phyloP scores from a whole-genome alignment of 2,113 vertebrate species.

The Kryptolebias marmoratus region DNA sequence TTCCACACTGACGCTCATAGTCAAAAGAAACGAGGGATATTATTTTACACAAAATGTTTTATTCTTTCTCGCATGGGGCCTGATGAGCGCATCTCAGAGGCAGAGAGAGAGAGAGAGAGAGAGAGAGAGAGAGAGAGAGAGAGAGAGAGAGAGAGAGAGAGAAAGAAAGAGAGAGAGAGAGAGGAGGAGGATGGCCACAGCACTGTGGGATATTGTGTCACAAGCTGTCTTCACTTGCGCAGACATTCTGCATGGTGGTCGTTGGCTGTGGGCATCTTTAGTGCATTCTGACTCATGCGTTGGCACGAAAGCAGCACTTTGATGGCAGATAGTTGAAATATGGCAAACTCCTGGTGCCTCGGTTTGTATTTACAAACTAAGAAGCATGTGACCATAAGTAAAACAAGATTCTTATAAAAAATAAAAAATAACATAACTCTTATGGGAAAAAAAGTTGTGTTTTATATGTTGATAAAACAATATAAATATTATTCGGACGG shows the following conservation, averaged over 20 bases:
- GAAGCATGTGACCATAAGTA: not conserved
- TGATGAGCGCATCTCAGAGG: slow-evolving; percentile 4
- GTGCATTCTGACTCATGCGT: slow-evolving; percentile 45
- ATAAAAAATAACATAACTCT: too few relatives aligned
- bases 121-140: slow-evolving; percentile 7
- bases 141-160: slow-evolving; percentile 9
- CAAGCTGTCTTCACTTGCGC: slow-evolving; percentile 56
- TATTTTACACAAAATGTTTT: slow-evolving; percentile 33
- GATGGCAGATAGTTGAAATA: slow-evolving; percentile 36
- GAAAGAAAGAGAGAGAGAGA: slow-evolving; percentile 4
- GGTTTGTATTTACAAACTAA: not conserved
- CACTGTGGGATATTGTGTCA: slow-evolving; percentile 64
- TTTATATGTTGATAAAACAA: too few relatives aligned
- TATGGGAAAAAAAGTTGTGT: too few relatives aligned
- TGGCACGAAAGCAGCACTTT: slow-evolving; percentile 26
- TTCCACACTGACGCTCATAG: slow-evolving; percentile 24
- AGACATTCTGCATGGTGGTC: slow-evolving; percentile 60
- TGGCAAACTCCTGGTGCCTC: not conserved
- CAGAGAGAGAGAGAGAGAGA: slow-evolving; percentile 7
- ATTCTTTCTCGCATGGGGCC: not conserved
- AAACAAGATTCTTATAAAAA: too few relatives aligned
- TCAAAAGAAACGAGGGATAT: slow-evolving; percentile 34
- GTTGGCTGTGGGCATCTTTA: slow-evolving; percentile 45
- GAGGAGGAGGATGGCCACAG: slow-evolving; percentile 19
- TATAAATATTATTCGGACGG: not conserved